Evolutionary conservation across 2,888 invertebrate species (phyloP).

Genomic region (Hermaeophaga mercurialis): DNA sequence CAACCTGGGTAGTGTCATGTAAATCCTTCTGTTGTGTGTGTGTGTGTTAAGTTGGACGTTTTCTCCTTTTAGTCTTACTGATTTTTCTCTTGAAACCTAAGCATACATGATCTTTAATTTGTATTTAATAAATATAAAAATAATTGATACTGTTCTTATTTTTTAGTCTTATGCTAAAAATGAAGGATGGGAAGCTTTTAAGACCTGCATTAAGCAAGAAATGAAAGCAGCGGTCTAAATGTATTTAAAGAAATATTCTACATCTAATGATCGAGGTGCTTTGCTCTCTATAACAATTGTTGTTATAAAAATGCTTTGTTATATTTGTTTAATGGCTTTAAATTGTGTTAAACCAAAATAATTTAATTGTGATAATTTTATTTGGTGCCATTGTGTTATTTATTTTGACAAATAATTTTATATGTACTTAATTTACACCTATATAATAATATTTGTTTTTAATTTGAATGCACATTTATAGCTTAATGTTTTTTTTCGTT

Average conservation of each 20-base stretch:
- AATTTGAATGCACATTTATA: neutral
- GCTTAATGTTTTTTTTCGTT: too few relatives aligned
- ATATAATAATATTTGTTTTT: too few relatives aligned
- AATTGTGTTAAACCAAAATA: constrained; percentile 6
- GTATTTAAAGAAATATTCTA: constrained; percentile 8
- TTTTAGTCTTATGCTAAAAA: constrained; percentile 83
- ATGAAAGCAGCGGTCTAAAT: constrained; percentile 30
- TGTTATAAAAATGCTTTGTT: neutral
- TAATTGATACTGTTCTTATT: too few relatives aligned
- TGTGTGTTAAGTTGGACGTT: too few relatives aligned
- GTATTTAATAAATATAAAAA: too few relatives aligned
- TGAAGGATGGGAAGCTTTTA: constrained; percentile 87
- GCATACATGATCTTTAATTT: too few relatives aligned
- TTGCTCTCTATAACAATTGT: constrained; percentile 1
- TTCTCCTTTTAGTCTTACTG: too few relatives aligned
- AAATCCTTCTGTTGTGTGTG: too few relatives aligned
- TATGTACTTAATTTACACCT: constrained; percentile 3
- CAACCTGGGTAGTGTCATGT: too few relatives aligned
- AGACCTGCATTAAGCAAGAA: constrained; percentile 32
- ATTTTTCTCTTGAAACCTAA: too few relatives aligned
- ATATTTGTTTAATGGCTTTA: constrained; percentile 1
- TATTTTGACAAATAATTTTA: neutral
- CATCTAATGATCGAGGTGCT: neutral
- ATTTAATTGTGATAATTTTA: constrained; percentile 24
- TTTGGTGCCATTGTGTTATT: constrained; percentile 17